A percentile compares a stretch with the other conserved stretches of the same genome.
phyloP scores from a whole-genome alignment of 2,888 invertebrate genomes.

The Bombylius major region DNA sequence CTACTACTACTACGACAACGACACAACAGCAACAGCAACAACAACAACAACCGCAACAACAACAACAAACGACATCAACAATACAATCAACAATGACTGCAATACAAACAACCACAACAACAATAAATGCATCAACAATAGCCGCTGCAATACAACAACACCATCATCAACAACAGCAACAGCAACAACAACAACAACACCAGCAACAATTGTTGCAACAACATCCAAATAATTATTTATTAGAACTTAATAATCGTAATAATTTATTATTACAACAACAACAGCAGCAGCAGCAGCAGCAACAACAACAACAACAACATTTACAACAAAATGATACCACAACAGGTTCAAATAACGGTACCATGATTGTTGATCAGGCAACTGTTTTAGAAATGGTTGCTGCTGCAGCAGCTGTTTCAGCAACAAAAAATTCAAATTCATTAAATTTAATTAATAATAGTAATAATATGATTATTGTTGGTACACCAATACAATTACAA shows the following conservation, averaged over 20 bases:
- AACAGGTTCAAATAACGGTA: neutral
- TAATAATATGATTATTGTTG: neutral
- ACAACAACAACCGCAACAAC: constrained; percentile 13
- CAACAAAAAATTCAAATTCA: constrained; percentile 25
- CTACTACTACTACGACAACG: no score
- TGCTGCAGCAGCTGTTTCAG: constrained; percentile 43
- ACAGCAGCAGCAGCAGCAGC: constrained; percentile 15
- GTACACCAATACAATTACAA: constrained; percentile 7
- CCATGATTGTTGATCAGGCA: neutral
- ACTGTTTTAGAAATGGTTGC: constrained; percentile 11
- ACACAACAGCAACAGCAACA: no score
- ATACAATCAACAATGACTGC: neutral
- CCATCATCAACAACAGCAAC: constrained; percentile 9
- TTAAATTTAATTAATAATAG: neutral
- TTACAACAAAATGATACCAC: constrained; percentile 15
- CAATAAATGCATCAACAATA: constrained; percentile 24
- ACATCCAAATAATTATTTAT: no score
- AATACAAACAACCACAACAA: constrained; percentile 14
- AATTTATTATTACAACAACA: neutral
- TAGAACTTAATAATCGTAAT: no score
- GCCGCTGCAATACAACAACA: constrained; percentile 13
- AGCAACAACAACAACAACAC: neutral
- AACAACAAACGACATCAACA: constrained; percentile 13
- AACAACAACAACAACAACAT: constrained; percentile 10
- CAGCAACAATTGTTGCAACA: neutral